These are phyloP conservation scores for Micropoecilia bifurca DNA, from an alignment of 2,797 vertebrate species.

Conservation along the genomic window DNA sequence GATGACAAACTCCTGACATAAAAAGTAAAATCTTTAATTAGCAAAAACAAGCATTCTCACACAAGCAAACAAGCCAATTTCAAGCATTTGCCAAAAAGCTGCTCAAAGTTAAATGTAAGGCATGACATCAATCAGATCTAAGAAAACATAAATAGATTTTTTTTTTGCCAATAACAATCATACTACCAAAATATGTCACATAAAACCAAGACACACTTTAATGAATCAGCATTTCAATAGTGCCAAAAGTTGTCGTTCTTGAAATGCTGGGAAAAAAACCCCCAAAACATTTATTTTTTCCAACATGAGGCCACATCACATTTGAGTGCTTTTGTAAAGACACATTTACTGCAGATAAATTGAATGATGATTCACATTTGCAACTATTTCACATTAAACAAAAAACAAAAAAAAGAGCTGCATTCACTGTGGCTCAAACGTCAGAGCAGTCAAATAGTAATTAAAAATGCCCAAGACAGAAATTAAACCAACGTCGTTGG, in stretches of 20 bases:
- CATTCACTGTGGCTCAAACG: conserved; percentile 51
- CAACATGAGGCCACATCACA: conserved; percentile 44
- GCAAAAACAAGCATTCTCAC: conserved; percentile 49
- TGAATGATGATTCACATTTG: conserved; percentile 62
- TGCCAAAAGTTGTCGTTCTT: conserved; percentile 25
- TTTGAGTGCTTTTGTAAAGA: conserved; percentile 35
- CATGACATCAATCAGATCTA: conserved; percentile 33
- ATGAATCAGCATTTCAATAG: conserved; percentile 15
- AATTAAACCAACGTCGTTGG: conserved; percentile 19
- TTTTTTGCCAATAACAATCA: conserved; percentile 10
- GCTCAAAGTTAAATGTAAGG: conserved; percentile 41
- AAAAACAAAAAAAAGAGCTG: conserved; percentile 47
- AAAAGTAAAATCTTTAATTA: conserved; percentile 70
- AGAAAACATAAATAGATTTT: conserved; percentile 60
- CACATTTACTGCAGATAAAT: conserved; percentile 37
- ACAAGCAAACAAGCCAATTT: conserved; percentile 4
- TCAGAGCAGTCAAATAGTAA: conserved; percentile 26
- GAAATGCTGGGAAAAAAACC: conserved; percentile 21
- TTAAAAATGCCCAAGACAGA: conserved; percentile 47
- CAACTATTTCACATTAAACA: conserved; percentile 72
- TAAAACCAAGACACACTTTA: conserved; percentile 51
- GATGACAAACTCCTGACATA: conserved; percentile 16
- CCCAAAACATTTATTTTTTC: conserved; percentile 14
- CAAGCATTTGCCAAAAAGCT: conserved; percentile 33
- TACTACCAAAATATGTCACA: conserved; percentile 59